phyloP scores from a whole-genome alignment of 2,888 invertebrate species.

The Mellilla xanthometata region DNA sequence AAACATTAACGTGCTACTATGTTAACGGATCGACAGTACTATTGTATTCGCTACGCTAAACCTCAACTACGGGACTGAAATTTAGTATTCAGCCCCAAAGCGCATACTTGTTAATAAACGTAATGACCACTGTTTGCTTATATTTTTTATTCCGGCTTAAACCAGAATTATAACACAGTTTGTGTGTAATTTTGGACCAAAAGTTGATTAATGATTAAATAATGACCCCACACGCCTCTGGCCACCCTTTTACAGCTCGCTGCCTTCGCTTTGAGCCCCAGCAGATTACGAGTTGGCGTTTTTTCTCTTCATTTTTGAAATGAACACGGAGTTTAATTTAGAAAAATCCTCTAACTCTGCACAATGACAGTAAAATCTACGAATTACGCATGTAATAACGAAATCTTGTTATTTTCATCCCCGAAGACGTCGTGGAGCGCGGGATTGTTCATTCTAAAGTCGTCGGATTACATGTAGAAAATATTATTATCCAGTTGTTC shows the following conservation, averaged over 20 bases:
- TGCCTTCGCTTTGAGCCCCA: slow-evolving; percentile 27
- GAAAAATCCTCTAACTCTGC: slow-evolving; percentile 12
- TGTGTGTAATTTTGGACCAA: slow-evolving; percentile 31
- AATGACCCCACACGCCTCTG: slow-evolving; percentile 34
- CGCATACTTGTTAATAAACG: not conserved
- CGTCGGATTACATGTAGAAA: slow-evolving; percentile 35
- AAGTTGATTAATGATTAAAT: slow-evolving; percentile 36
- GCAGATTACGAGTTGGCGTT: slow-evolving; percentile 26
- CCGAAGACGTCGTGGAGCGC: slow-evolving; percentile 13
- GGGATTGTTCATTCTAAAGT: slow-evolving; percentile 21
- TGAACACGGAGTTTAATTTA: slow-evolving; percentile 19
- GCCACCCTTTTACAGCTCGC: slow-evolving; percentile 33
- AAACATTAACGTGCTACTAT: slow-evolving; percentile 19
- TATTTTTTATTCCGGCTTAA: slow-evolving; percentile 8
- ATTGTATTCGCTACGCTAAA: not conserved
- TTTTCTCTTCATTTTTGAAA: slow-evolving; percentile 19
- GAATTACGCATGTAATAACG: slow-evolving; percentile 20
- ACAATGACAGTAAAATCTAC: slow-evolving; percentile 14
- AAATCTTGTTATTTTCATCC: slow-evolving; percentile 19
- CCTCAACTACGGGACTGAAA: not conserved
- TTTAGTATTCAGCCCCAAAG: not conserved
- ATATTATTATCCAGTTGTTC: slow-evolving; percentile 47
- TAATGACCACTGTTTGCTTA: slow-evolving; percentile 6
- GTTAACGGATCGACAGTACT: not conserved
- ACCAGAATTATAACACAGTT: slow-evolving; percentile 23